Conservation (phyloP, 2,797 vertebrate genomes). For the Poeciliopsis paucimaculata region DNA sequence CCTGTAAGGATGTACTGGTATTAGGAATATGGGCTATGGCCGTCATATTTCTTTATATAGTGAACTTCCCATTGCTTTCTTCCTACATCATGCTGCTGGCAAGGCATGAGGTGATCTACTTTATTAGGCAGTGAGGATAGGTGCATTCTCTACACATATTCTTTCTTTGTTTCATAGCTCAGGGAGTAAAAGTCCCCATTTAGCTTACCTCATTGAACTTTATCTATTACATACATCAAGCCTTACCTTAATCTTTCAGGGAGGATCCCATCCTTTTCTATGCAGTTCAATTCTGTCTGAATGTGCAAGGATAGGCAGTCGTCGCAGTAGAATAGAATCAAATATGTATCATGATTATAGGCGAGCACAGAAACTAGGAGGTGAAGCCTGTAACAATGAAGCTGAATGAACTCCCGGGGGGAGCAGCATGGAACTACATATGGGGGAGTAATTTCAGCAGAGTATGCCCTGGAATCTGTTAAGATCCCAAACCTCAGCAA, state of each 20-base stretch:
- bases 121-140: conserved; percentile 28
- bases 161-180: conserved; percentile 25
- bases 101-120: conserved; percentile 41
- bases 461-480: neutral
- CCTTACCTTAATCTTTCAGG: conserved; percentile 28
- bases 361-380: conserved; percentile 2
- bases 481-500: neutral
- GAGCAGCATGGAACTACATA: neutral
- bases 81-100: conserved; percentile 40
- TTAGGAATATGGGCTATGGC: conserved; percentile 40
- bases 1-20: conserved; percentile 54
- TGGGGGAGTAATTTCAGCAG: neutral
- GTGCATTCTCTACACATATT: conserved; percentile 26
- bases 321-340: conserved; percentile 5
- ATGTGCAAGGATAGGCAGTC: conserved; percentile 11
- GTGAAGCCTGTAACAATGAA: conserved; percentile 1
- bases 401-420: neutral
- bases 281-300: conserved; percentile 6
- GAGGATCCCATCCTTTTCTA: conserved; percentile 6
- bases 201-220: conserved; percentile 43
- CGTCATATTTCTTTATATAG: conserved; percentile 53
- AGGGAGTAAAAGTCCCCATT: conserved; percentile 35
- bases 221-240: conserved; percentile 39
- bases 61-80: conserved; percentile 47
- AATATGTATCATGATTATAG: conserved; percentile 1